Evolutionary conservation across 2,113 vertebrate genomes (phyloP).

Genomic region (Silurus asotus): DNA sequence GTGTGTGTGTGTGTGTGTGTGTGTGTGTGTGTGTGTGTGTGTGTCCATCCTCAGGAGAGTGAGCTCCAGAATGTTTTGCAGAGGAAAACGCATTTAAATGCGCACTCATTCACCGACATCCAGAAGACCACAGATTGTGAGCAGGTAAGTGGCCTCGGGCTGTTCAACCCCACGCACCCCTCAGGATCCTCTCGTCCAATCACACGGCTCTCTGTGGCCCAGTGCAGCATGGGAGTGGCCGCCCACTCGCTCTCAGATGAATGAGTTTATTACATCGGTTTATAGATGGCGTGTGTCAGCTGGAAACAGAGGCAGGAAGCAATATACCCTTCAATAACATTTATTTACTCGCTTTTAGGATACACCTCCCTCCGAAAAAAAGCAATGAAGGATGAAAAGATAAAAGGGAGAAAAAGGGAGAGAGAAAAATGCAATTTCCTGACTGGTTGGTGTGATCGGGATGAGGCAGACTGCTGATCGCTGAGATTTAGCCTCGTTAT

Average conservation of each 20-base stretch:
- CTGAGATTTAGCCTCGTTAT: background rate
- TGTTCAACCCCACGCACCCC: slow-evolving; percentile 3
- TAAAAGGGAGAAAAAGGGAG: background rate
- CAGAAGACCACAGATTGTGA: slow-evolving; percentile 71
- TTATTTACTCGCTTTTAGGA: background rate
- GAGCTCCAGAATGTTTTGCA: slow-evolving; percentile 79
- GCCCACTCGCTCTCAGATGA: slow-evolving; percentile 40
- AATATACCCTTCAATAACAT: background rate
- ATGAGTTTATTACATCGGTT: slow-evolving; percentile 31
- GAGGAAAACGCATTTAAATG: slow-evolving; percentile 74
- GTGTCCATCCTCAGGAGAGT: slow-evolving; percentile 72
- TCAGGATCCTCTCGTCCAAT: slow-evolving; percentile 44
- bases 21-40: slow-evolving; percentile 38
- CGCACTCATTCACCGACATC: slow-evolving; percentile 72
- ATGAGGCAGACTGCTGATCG: slow-evolving; percentile 27
- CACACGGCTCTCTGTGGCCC: slow-evolving; percentile 11
- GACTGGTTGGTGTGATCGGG: slow-evolving; percentile 48
- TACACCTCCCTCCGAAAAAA: background rate
- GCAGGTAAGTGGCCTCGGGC: slow-evolving; percentile 76
- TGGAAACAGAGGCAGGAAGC: background rate
- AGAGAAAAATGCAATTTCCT: slow-evolving; percentile 62
- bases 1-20: background rate
- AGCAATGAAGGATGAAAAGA: background rate
- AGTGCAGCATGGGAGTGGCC: slow-evolving; percentile 23
- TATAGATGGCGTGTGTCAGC: slow-evolving; percentile 7